Evolutionary conservation across 2,888 invertebrate species (phyloP), one percentile per base, ranked within the genome.

Genomic region (Nesidiocoris tenuis): DNA sequence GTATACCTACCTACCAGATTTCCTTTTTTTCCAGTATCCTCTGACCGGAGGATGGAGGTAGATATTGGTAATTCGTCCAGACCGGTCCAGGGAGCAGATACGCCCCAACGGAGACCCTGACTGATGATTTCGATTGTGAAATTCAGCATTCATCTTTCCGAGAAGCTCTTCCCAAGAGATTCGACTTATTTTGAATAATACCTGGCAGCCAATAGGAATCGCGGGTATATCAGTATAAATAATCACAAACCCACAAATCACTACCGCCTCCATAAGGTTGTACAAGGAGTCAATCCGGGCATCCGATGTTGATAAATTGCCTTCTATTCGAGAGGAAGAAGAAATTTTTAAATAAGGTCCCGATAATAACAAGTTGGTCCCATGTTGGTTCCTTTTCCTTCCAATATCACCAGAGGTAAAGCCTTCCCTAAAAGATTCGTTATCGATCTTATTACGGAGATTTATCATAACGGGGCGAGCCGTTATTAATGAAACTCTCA

Each of bases 381-480:
- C 67, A 56, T 18, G 56, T 22, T 21, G 56, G 56, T 67, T 67
- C 67, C 67, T 39, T 39, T 39, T 12, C 39, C 39, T 12, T 3
- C n/a, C 65, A 65, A 65, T 65, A 65, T 65, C 65, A 65, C 54
- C 25, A 65, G 39, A n/a, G 3, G 12, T 39, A 39, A 39, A 39
- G 39, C 39, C 39, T 39, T 39, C 67, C 23, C 67, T 55, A 55
- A 67, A 56, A 67, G 67, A 67, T 67, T 67, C 67, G 56, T 67
- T 67, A 67, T 67, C 67, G 67, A 55, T 67, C 67, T 67, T 67
- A 55, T 67, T 67, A 67, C 67, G 22, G 55, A 67, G 72, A 72
- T 72, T 72, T 72, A 72, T 72, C 72, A 72, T 72, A 72, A 72
- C 25, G 9, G 61, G 61, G 72, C 17, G 39, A 61, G 72, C 12